Evolutionary conservation across 2,888 invertebrate genomes (phyloP).

Genomic region (Tridacna crocea): DNA sequence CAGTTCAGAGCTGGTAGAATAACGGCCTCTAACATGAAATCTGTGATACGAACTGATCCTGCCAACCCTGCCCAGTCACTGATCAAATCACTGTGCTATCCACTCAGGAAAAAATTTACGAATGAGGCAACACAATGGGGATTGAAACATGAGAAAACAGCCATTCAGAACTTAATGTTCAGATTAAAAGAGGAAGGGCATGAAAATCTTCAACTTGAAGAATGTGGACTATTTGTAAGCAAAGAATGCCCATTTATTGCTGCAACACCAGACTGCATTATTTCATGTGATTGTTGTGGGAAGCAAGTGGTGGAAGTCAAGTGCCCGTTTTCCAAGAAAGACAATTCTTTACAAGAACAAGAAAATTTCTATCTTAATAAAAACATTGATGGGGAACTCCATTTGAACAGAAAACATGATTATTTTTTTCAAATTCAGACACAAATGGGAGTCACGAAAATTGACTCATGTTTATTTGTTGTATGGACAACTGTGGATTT

Average conservation of each 20-base stretch:
- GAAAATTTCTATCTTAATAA: not conserved
- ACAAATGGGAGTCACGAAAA: conserved; percentile 32
- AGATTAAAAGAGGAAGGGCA: not conserved
- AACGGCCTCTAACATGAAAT: conserved; percentile 33
- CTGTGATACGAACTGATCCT: conserved; percentile 1
- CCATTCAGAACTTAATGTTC: not conserved
- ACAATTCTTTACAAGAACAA: not conserved
- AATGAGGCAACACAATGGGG: conserved; percentile 27
- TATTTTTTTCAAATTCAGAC: conserved; percentile 38
- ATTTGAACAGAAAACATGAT: conserved; percentile 3
- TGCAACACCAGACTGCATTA: conserved; percentile 28
- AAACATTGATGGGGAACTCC: not conserved
- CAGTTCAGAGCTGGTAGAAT: conserved; percentile 17
- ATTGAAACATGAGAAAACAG: conserved; percentile 18
- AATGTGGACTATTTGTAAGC: conserved; percentile 11
- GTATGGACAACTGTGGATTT: conserved; percentile 29
- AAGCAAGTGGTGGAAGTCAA: conserved; percentile 17
- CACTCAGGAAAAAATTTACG: not conserved
- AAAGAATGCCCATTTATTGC: conserved; percentile 16
- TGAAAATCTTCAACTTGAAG: conserved; percentile 7
- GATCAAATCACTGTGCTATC: conserved; percentile 22
- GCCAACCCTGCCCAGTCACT: conserved; percentile 10
- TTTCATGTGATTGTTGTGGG: conserved; percentile 34
- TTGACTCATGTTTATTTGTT: conserved; percentile 30
- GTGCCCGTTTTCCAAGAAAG: conserved; percentile 22